Evolutionary conservation across 1,140 invertebrate species (phyloP), one percentile per base, ranked within the genome.

Genomic region (Hylyphantes graminicola): DNA sequence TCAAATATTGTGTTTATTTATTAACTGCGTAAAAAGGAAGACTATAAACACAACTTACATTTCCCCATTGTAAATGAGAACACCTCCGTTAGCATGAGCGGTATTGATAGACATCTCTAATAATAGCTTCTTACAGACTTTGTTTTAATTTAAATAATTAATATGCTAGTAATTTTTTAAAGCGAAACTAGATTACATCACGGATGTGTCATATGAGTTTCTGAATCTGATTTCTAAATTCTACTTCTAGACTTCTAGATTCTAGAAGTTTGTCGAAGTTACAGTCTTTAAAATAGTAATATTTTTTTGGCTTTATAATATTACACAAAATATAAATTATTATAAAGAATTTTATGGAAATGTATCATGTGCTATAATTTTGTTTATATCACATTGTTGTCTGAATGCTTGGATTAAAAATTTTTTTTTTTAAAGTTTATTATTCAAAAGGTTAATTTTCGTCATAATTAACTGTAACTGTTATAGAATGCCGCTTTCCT

Each of bases 21-120:
- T 74, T 13, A 74, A 74, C 72, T 74, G 72, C 72, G 72, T 53
- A 74, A 59, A 74, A 74, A 53, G n/a, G 17, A 21, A n/a, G 7
- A 51, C 48, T 70, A 68, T 55, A 67, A 57, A 53, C 11, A n/a
- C 11, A 48, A 91, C 93, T 94, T 93, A 97, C 96, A 93, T 93
- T 93, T 98, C 97, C 87, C 96, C 96, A 85, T 94, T 92, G 89
- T 97, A 96, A 87, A 98, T 96, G 54, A 98, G 91, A 51, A 98
- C 96, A 17, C 97, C 96, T 67, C 94, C 94, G 88, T 96, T 95
- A 15, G 95, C 93, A 89, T 98, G 96, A 77, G 96, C 96, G 79
- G 96, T 97, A 89, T 98, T 98, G 80, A 98, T 90, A 85, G 96
- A 96, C 96, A 98, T 97, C 79, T 87, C 88, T 4, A 17, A 10